These are phyloP conservation scores for Chaenodraco wilsoni DNA, from an alignment of 2,797 vertebrate genomes.

Conservation along the genomic window DNA sequence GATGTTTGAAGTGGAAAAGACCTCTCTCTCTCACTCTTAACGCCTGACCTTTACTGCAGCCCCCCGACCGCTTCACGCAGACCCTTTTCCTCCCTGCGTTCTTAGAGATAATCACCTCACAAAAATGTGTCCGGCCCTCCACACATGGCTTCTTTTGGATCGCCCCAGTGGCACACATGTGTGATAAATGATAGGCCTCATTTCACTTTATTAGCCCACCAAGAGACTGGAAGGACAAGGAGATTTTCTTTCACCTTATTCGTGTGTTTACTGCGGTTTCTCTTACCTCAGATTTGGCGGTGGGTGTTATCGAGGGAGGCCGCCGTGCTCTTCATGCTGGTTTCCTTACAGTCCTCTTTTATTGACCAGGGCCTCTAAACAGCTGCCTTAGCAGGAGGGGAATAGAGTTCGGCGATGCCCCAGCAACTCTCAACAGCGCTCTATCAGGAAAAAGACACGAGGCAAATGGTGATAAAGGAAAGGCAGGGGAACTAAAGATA, in stretches of 20 bases:
- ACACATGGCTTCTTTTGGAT: slow-evolving; percentile 1
- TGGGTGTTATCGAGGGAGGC: slow-evolving; percentile 28
- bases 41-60: slow-evolving; percentile 67
- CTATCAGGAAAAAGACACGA: slow-evolving; percentile 55
- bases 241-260: slow-evolving; percentile 25
- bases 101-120: slow-evolving; percentile 64
- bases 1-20: slow-evolving; percentile 60
- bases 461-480: slow-evolving; percentile 66
- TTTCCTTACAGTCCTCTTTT: slow-evolving; percentile 59
- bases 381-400: slow-evolving; percentile 67
- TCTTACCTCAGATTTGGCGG: slow-evolving; percentile 32
- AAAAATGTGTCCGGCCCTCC: slow-evolving; percentile 35
- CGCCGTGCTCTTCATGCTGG: slow-evolving; percentile 44
- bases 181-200: slow-evolving; percentile 57
- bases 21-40: slow-evolving; percentile 36
- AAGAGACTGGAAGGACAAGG: slow-evolving; percentile 9
- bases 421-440: slow-evolving; percentile 56
- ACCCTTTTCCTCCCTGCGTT: slow-evolving; percentile 27
- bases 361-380: slow-evolving; percentile 74
- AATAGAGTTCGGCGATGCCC: slow-evolving; percentile 64
- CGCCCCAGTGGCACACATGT: slow-evolving; percentile 20
- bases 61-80: slow-evolving; percentile 52
- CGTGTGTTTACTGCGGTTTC: slow-evolving; percentile 46
- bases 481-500: slow-evolving; percentile 62
- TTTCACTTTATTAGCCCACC: slow-evolving; percentile 60